These are phyloP conservation scores for Eremobia ochroleuca DNA, from an alignment of 2,888 invertebrate species.

Conservation along the genomic window DNA sequence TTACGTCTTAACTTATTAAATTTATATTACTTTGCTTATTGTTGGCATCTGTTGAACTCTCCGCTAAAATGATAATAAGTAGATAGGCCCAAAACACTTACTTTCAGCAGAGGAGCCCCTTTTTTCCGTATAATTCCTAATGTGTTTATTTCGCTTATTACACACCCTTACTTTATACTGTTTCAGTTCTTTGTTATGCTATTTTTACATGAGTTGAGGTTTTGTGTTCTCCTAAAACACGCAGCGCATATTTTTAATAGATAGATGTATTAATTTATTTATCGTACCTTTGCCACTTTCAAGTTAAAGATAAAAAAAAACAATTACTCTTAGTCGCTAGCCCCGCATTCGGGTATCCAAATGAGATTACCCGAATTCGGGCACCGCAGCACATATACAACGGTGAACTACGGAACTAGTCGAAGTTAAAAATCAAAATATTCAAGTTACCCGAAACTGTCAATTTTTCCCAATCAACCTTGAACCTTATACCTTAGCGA, in stretches of 20 bases:
- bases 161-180: not conserved
- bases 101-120: conserved; percentile 27
- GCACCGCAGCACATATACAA: not conserved
- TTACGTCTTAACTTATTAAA: conserved; percentile 49
- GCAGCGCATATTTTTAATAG: too few relatives aligned
- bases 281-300: not conserved
- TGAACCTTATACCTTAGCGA: too few relatives aligned
- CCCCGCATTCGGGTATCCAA: not conserved
- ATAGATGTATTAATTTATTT: not conserved
- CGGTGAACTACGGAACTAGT: not conserved
- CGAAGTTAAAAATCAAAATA: not conserved
- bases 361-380: not conserved
- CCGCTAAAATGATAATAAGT: conserved; percentile 44
- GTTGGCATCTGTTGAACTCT: conserved; percentile 50
- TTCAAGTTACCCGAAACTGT: too few relatives aligned
- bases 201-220: not conserved
- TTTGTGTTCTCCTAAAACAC: not conserved
- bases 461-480: too few relatives aligned
- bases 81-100: conserved; percentile 41
- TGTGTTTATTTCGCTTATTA: conserved; percentile 45
- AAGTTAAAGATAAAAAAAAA: not conserved
- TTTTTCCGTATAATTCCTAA: conserved; percentile 28
- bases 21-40: conserved; percentile 51
- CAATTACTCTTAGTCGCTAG: not conserved
- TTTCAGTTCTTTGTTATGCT: not conserved